Evolutionary conservation across 2,888 invertebrate species (phyloP), one percentile per base, ranked within the genome.

Genomic region (Chrysolina oricalcia): DNA sequence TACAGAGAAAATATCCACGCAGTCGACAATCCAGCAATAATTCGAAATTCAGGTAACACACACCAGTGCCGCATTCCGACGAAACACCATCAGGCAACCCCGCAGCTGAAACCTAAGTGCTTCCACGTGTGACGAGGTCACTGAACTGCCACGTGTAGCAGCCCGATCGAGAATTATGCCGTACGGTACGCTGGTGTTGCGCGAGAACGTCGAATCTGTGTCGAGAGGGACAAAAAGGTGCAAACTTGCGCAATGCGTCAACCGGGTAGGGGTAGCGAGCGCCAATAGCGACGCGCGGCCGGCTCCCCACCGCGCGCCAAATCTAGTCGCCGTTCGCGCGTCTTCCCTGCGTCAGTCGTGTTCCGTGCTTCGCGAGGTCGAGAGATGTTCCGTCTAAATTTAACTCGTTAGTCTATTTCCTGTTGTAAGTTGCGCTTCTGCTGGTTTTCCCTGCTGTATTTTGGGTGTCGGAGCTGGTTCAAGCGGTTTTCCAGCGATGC

Each of bases 331-430:
- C 73, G 77, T 71, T 81, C 79, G 80, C 78, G 78, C 80, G 80
- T 75, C 82, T 84, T 84, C 83, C 81, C 86, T 87, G 83, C 80
- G 82, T 73, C 82, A 70, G 86, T 86, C 89, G 91, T 89, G 90
- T 90, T 89, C 89, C 89, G 87, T 88, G 88, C 86, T 87, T 85
- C 35, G 21, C n/a, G 35, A 27, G 4, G 27, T 62, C 0, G 5
- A 41, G 86, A 89, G 86, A 86, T 88, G 85, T 80, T 85, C 74
- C 85, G 83, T 74, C 85, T 83, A 40, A 19, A 19, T 21, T 21
- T 41, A 40, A 17, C 43, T 46, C 46, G 41, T 64, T 64, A 17
- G 5, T 23, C 35, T 4, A 64, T 11, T 64, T 41, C 23, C 21
- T 17, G 63, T 64, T 46, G n/a, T 35, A 48, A 64, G 13, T 17